Conservation (phyloP, 1,140 invertebrate genomes). For the Drosophila bifasciata region DNA sequence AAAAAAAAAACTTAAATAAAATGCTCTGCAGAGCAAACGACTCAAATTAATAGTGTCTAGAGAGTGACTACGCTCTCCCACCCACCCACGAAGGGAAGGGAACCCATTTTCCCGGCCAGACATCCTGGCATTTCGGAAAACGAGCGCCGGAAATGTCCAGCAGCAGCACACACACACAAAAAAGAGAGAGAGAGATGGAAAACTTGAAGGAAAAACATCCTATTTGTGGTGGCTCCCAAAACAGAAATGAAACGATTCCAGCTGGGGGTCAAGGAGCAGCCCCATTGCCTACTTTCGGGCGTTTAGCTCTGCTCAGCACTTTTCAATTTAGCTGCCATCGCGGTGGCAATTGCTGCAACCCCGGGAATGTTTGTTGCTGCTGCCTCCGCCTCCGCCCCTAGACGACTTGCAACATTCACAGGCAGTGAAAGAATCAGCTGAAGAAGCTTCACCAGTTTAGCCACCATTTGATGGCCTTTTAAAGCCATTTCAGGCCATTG, state of each 20-base stretch:
- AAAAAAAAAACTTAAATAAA: constrained; percentile 45
- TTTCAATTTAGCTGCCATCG: constrained; percentile 77
- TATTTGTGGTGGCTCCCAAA: constrained; percentile 22
- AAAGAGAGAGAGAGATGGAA: constrained; percentile 1
- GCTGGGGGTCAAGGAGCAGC: constrained; percentile 29
- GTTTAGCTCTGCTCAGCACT: constrained; percentile 62
- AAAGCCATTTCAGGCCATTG: constrained; percentile 63
- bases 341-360: constrained; percentile 72
- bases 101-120: constrained; percentile 51
- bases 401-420: constrained; percentile 6
- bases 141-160: constrained; percentile 47
- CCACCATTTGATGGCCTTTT: constrained; percentile 73
- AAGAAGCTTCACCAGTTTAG: constrained; percentile 58
- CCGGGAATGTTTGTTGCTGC: constrained; percentile 50
- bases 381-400: neutral
- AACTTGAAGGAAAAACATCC: constrained; percentile 55
- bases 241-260: constrained; percentile 19
- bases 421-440: neutral
- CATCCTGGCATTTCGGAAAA: constrained; percentile 37
- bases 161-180: constrained; percentile 25
- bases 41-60: constrained; percentile 61
- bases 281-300: constrained; percentile 67
- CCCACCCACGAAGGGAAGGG: neutral
- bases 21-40: constrained; percentile 28
- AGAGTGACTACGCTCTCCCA: neutral